phyloP scores from a whole-genome alignment of 2,888 invertebrate species.

The Scaeva pyrastri region DNA sequence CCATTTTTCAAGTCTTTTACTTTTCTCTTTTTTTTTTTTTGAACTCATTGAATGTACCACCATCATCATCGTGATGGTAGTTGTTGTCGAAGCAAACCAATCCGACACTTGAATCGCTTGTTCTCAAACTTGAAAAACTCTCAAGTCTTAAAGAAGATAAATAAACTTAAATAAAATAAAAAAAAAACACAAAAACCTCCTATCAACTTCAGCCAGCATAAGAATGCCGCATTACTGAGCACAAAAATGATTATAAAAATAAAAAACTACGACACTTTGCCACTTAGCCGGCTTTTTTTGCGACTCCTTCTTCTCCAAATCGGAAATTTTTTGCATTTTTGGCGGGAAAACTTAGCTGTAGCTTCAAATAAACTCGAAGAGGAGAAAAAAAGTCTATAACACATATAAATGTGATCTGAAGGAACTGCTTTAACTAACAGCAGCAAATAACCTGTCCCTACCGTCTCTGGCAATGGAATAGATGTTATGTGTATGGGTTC shows the following conservation, averaged over 20 bases:
- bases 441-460: slow-evolving; percentile 62
- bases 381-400: neutral
- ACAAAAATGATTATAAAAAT: slow-evolving; percentile 10
- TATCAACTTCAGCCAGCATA: slow-evolving; percentile 27
- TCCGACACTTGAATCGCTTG: slow-evolving; percentile 1
- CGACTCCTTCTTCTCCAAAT: slow-evolving; percentile 3
- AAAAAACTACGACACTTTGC: slow-evolving; percentile 40
- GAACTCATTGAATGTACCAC: slow-evolving; percentile 26
- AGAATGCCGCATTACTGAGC: slow-evolving; percentile 41
- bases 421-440: slow-evolving; percentile 18
- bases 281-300: slow-evolving; percentile 49
- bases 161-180: slow-evolving; percentile 49
- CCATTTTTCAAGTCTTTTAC: slow-evolving; percentile 27
- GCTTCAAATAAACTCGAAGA: slow-evolving; percentile 9
- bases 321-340: slow-evolving; percentile 59
- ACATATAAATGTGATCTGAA: slow-evolving; percentile 41
- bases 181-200: neutral
- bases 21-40: neutral
- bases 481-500: slow-evolving; percentile 47
- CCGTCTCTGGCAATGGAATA: slow-evolving; percentile 28
- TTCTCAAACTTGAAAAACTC: slow-evolving; percentile 20
- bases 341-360: slow-evolving; percentile 60
- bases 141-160: slow-evolving; percentile 48
- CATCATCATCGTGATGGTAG: neutral
- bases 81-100: neutral